Percentiles rank a stretch among this genome's conserved stretches.
Evolutionary conservation across 1,140 invertebrate genomes (phyloP).

Genomic region (Pseudobourletiella spinata): DNA sequence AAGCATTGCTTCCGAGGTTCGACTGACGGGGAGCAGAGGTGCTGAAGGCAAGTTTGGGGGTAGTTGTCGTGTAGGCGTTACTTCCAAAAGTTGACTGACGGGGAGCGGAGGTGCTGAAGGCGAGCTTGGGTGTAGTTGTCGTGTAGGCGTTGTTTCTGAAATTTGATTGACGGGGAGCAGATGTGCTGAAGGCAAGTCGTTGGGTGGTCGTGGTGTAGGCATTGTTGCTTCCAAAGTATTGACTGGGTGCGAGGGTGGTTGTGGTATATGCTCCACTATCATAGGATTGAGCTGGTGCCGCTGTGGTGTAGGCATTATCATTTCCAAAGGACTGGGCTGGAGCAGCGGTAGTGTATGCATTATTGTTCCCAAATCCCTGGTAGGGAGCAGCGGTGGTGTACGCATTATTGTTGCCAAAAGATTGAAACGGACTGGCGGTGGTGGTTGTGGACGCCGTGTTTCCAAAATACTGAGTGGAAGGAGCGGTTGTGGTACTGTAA

Average conservation of each 20-base stretch:
- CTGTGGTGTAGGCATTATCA: not conserved
- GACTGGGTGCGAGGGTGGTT: no score
- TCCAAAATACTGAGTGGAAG: no score
- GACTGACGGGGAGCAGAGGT: no score
- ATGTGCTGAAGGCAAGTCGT: no score
- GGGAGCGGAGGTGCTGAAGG: not conserved
- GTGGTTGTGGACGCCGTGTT: not conserved
- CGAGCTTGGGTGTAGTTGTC: no score
- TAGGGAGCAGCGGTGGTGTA: not conserved
- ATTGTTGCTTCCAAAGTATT: no score
- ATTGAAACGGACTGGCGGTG: not conserved
- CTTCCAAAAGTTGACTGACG: no score
- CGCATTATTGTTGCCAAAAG: not conserved
- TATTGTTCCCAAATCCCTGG: not conserved
- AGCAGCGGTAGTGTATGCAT: not conserved
- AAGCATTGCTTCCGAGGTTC: no score
- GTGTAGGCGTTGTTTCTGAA: not conserved
- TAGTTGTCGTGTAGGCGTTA: no score
- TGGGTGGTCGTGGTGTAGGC: conserved; percentile 1
- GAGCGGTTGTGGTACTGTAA: no score
- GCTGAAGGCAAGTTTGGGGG: not conserved
- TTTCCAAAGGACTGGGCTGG: not conserved
- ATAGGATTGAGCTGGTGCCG: not conserved
- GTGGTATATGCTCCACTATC: no score
- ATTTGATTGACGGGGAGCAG: no score